phyloP scores from a whole-genome alignment of 2,888 invertebrate species.

The Drosophila meridiana region DNA sequence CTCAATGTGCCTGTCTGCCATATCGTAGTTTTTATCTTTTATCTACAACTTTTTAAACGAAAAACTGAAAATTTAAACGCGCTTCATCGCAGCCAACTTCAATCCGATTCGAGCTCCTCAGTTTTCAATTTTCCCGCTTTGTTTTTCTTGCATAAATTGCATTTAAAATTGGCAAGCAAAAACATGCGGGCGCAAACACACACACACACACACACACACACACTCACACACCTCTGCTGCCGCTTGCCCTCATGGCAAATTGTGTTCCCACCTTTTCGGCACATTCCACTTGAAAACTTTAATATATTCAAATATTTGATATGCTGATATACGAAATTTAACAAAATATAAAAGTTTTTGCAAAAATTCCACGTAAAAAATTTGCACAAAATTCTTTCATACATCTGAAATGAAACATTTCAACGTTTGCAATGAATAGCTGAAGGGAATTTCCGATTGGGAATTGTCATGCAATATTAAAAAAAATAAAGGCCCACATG shows the following conservation, averaged over 20 bases:
- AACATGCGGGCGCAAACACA: conserved; percentile 5
- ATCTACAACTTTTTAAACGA: neutral
- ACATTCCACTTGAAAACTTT: neutral
- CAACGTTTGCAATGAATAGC: neutral
- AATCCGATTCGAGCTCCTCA: neutral
- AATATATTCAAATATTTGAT: conserved; percentile 3
- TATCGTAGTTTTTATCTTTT: conserved; percentile 6
- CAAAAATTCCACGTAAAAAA: neutral
- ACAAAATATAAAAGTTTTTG: neutral
- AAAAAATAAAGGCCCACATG: too few relatives aligned
- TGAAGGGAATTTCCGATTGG: neutral
- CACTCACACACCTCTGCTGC: neutral
- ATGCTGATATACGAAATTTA: neutral
- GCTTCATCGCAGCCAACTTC: conserved; percentile 3
- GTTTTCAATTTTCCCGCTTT: conserved; percentile 30
- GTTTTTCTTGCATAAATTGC: conserved; percentile 60
- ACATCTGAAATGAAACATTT: neutral
- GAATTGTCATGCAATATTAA: too few relatives aligned
- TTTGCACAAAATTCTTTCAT: neutral
- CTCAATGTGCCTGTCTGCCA: conserved; percentile 36
- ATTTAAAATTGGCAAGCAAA: conserved; percentile 27
- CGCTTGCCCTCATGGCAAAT: neutral
- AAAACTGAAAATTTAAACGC: neutral
- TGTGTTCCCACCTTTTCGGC: neutral
- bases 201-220: neutral